phyloP scores from a whole-genome alignment of 2,888 invertebrate genomes.

The Brassicogethes aeneus region DNA sequence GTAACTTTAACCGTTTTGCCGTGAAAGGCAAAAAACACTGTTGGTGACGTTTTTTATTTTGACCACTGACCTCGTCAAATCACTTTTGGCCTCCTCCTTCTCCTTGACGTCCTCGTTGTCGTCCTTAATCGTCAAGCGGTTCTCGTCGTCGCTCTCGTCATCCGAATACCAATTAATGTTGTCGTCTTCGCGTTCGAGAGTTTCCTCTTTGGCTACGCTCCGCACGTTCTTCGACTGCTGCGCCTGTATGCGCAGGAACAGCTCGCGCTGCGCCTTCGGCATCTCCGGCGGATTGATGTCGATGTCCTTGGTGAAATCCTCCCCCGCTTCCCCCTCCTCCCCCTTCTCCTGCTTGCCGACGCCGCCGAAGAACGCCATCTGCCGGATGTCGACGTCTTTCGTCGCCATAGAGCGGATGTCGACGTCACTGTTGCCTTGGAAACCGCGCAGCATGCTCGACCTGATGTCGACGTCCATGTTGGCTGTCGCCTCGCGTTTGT shows the following conservation, averaged over 20 bases:
- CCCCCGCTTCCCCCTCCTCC: conserved; percentile 20
- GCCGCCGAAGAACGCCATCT: conserved; percentile 24
- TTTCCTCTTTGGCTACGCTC: conserved; percentile 29
- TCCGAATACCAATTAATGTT: conserved; percentile 69
- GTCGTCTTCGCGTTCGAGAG: conserved; percentile 24
- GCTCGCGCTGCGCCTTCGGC: conserved; percentile 56
- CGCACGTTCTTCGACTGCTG: conserved; percentile 48
- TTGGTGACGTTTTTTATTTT: neutral
- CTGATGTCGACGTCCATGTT: conserved; percentile 24
- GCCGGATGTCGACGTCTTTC: conserved; percentile 41
- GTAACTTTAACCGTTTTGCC: too few relatives aligned
- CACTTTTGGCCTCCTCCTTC: conserved; percentile 24
- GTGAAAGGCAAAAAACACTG: neutral
- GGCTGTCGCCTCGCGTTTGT: conserved; percentile 22
- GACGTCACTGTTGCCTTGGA: too few relatives aligned
- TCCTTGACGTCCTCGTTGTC: conserved; percentile 33
- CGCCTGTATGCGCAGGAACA: conserved; percentile 57
- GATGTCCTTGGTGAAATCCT: conserved; percentile 8
- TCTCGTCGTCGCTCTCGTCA: conserved; percentile 56
- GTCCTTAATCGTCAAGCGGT: conserved; percentile 36
- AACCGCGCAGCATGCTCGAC: conserved; percentile 9
- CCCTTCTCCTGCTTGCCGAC: conserved; percentile 17
- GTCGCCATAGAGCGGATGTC: conserved; percentile 25
- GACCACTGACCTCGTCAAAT: conserved; percentile 9
- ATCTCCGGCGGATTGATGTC: conserved; percentile 41